Conservation (phyloP, 2,113 vertebrate species). For the Macrotus californicus region DNA sequence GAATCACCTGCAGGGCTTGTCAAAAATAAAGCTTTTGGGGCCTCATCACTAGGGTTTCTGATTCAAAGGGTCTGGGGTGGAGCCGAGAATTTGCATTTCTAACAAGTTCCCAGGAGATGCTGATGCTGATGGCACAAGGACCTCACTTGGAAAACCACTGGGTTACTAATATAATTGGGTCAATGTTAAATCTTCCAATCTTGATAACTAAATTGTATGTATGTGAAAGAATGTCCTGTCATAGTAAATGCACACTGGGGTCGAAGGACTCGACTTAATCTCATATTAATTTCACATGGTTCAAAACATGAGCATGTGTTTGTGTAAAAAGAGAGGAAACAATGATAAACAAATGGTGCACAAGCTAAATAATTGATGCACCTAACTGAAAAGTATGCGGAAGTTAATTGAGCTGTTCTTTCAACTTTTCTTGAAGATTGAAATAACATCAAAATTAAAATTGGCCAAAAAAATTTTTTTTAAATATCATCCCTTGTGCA, state of each 20-base stretch:
- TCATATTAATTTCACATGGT: neutral
- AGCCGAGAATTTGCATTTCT: neutral
- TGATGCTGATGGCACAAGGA: no score
- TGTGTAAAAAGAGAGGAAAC: neutral
- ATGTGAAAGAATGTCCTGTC: neutral
- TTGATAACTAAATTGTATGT: neutral
- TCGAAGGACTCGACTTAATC: neutral
- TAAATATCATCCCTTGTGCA: neutral
- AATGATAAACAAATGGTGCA: neutral
- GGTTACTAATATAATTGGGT: no score
- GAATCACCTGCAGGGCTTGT: neutral
- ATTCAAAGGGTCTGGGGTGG: rapidly evolving
- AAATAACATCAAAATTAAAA: neutral
- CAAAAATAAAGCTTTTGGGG: neutral
- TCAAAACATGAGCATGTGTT: neutral
- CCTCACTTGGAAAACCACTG: neutral
- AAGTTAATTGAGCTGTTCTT: neutral
- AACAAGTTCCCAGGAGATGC: no score
- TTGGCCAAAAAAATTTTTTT: neutral
- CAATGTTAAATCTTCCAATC: neutral
- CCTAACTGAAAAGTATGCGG: neutral
- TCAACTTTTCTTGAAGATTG: neutral
- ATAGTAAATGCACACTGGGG: neutral
- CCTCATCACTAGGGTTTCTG: neutral
- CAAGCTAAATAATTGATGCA: neutral